Evolutionary conservation across 2,888 invertebrate species (phyloP).

Genomic region (Melinaea marsaeus): DNA sequence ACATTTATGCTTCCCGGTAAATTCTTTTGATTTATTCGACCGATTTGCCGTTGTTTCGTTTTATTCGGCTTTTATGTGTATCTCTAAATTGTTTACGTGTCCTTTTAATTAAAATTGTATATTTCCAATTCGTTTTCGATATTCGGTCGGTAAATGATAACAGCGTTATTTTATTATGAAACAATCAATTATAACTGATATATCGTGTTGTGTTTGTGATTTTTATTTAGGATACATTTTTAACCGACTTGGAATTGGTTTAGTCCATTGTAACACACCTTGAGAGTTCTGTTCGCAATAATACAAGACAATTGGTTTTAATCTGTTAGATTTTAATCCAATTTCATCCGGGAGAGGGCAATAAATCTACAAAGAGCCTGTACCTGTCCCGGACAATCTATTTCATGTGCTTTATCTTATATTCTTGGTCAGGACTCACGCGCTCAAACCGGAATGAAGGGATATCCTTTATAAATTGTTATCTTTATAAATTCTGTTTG

Average conservation of each 20-base stretch:
- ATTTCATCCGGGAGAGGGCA: conserved; percentile 23
- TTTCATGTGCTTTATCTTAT: conserved; percentile 30
- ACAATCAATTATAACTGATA: background rate
- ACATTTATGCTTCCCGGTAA: conserved; percentile 39
- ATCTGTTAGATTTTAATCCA: conserved; percentile 27
- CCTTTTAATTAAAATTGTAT: conserved; percentile 13
- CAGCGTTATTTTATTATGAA: background rate
- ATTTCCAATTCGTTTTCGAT: conserved; percentile 6
- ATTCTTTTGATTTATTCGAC: conserved; percentile 42
- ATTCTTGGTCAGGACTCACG: conserved; percentile 24
- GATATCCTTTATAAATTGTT: conserved; percentile 29
- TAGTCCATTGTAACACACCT: too few relatives aligned
- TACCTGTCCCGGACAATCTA: conserved; percentile 29
- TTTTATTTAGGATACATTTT: too few relatives aligned
- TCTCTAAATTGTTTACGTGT: conserved; percentile 21
- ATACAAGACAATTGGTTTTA: conserved; percentile 11
- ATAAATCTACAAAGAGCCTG: conserved; percentile 27
- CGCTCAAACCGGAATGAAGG: conserved; percentile 18
- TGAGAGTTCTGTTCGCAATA: conserved; percentile 1
- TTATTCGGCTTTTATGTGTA: conserved; percentile 18
- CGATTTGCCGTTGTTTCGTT: conserved; percentile 20
- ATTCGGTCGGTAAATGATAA: conserved; percentile 2
- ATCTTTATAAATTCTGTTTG: conserved; percentile 7
- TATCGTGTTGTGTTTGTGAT: background rate
- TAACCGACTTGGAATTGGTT: too few relatives aligned